These are phyloP conservation scores for Leptobrachium leishanense DNA, from an alignment of 2,113 vertebrate species.

Conservation along the genomic window DNA sequence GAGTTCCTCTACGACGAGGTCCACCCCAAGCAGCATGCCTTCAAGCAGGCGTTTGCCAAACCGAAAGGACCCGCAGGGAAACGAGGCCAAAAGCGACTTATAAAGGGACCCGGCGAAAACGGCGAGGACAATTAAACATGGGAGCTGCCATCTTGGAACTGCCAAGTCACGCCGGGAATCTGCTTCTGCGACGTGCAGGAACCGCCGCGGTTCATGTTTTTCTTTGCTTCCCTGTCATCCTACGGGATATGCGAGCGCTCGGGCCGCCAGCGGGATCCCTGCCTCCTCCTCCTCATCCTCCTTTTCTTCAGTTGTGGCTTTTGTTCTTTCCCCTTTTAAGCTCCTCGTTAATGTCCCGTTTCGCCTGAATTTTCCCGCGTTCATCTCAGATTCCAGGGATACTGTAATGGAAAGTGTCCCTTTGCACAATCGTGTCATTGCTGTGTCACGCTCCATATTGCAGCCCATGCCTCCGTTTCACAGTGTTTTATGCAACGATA, in stretches of 20 bases:
- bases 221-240: slow-evolving; percentile 8
- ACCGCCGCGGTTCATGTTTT: not conserved
- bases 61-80: slow-evolving; percentile 93
- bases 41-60: slow-evolving; percentile 93
- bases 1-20: slow-evolving; percentile 96
- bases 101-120: slow-evolving; percentile 86
- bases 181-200: not conserved
- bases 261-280: not conserved
- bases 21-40: slow-evolving; percentile 92
- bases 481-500: too few species aligned
- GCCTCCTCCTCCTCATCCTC: slow-evolving; percentile 42
- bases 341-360: not conserved
- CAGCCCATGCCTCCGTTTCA: not conserved
- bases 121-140: slow-evolving; percentile 84
- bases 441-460: not conserved
- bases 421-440: not conserved
- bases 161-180: slow-evolving; percentile 17
- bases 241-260: not conserved
- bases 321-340: too few species aligned
- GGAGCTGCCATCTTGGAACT: slow-evolving; percentile 42
- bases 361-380: not conserved
- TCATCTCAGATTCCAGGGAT: slow-evolving; percentile 2
- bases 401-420: not conserved
- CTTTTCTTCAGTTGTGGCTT: slow-evolving; percentile 47
- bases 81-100: slow-evolving; percentile 91